Conservation (phyloP, 2,797 vertebrate genomes). For the Tiaroga cobitis region DNA sequence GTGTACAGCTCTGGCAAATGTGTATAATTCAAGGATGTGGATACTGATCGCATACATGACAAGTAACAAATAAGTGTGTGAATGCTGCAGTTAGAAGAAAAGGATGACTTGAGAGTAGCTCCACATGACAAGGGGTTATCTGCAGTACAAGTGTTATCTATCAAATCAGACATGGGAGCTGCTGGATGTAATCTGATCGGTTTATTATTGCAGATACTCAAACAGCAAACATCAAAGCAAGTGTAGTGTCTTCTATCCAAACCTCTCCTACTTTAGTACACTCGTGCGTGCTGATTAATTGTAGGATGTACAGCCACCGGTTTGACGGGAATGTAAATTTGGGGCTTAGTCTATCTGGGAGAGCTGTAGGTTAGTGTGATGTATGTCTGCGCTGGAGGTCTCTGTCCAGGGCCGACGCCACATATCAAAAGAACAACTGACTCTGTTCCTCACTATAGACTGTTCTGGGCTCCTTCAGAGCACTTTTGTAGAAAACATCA, state of each 20-base stretch:
- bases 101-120: neutral
- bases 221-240: slow-evolving; percentile 28
- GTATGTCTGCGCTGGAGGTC: slow-evolving; percentile 45
- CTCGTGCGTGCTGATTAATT: slow-evolving; percentile 8
- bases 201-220: slow-evolving; percentile 25
- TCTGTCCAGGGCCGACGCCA: neutral
- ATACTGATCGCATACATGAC: slow-evolving; percentile 36
- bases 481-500: slow-evolving; percentile 23
- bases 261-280: slow-evolving; percentile 9
- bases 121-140: slow-evolving; percentile 34
- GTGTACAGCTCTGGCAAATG: neutral
- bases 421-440: slow-evolving; percentile 22
- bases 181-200: slow-evolving; percentile 34
- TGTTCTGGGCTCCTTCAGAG: slow-evolving; percentile 1
- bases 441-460: neutral
- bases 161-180: slow-evolving; percentile 26
- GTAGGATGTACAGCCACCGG: slow-evolving; percentile 15
- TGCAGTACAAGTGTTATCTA: slow-evolving; percentile 27
- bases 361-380: slow-evolving; percentile 26
- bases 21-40: neutral
- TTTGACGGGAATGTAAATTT: slow-evolving; percentile 45
- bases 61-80: slow-evolving; percentile 17
- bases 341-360: slow-evolving; percentile 20
- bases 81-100: neutral
- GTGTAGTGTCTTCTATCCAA: slow-evolving; percentile 23